These are phyloP conservation scores for Callipepla californica DNA, from an alignment of 2,113 vertebrate genomes.

Conservation along the genomic window DNA sequence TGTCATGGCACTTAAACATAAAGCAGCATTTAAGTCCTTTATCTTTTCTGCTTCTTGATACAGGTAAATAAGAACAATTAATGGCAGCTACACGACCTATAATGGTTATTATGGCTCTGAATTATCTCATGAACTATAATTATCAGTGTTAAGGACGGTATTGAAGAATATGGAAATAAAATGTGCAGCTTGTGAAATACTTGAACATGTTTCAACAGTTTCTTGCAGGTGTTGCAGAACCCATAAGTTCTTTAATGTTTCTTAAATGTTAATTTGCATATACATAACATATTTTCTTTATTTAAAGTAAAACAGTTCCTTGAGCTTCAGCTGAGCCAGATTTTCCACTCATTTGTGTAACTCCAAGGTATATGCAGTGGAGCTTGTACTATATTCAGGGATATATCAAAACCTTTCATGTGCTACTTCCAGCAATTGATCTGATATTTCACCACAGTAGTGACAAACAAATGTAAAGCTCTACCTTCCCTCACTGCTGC, in stretches of 20 bases:
- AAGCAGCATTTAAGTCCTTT: constrained; percentile 21
- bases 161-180: constrained; percentile 24
- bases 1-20: not conserved
- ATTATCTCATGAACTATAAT: constrained; percentile 35
- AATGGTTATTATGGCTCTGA: constrained; percentile 31
- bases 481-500: not conserved
- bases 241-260: not conserved
- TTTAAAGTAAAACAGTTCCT: not conserved
- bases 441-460: not conserved
- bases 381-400: not conserved
- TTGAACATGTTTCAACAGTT: not conserved
- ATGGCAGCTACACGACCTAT: constrained; percentile 41
- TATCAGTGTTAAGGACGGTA: constrained; percentile 38
- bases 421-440: not conserved
- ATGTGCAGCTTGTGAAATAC: constrained; percentile 8
- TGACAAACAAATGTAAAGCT: not conserved
- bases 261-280: not conserved
- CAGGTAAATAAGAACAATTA: constrained; percentile 43
- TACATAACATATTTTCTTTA: not conserved
- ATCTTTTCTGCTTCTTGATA: constrained; percentile 42
- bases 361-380: not conserved
- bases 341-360: not conserved
- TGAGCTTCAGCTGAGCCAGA: not conserved
- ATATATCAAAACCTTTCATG: not conserved
- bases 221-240: not conserved